Percentiles rank a stretch among this genome's conserved stretches.
These are phyloP conservation scores for Ormyrus thymus DNA, from an alignment of 2,888 invertebrate species.

Conservation along the genomic window DNA sequence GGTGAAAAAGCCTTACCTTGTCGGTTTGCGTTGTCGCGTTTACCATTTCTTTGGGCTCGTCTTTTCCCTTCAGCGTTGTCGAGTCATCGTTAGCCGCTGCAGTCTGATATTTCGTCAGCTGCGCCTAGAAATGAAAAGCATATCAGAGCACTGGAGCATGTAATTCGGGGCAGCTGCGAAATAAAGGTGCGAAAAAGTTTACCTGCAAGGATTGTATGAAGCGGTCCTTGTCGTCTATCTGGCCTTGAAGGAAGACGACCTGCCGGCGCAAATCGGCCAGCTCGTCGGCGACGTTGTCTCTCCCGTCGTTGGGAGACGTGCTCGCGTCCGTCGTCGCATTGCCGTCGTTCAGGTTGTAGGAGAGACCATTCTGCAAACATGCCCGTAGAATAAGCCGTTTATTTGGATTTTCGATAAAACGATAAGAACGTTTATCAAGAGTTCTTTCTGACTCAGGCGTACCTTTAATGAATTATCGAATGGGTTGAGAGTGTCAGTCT, in stretches of 20 bases:
- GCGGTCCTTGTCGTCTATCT: conserved; percentile 90
- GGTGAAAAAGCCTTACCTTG: conserved; percentile 77
- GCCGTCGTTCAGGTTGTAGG: conserved; percentile 77
- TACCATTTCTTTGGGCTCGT: conserved; percentile 79
- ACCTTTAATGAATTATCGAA: conserved; percentile 80
- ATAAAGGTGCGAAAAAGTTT: background rate
- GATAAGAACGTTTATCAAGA: background rate
- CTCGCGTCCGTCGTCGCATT: conserved; percentile 77
- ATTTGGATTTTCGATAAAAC: background rate
- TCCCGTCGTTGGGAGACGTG: conserved; percentile 67
- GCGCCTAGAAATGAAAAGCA: conserved; percentile 67
- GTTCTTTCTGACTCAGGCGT: conserved; percentile 52
- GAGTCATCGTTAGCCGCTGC: conserved; percentile 62
- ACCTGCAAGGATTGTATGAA: conserved; percentile 86
- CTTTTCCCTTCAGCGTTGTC: conserved; percentile 71
- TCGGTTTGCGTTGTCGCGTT: conserved; percentile 92
- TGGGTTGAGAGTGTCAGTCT: conserved; percentile 93
- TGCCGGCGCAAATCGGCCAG: conserved; percentile 88
- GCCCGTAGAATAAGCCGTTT: background rate
- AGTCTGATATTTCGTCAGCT: conserved; percentile 69
- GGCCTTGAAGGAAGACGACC: conserved; percentile 89
- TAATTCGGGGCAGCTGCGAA: too few species aligned
- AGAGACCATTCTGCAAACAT: conserved; percentile 80
- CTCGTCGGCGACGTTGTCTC: conserved; percentile 76
- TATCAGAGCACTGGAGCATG: too few species aligned